Evolutionary conservation across 2,113 vertebrate genomes (phyloP), one percentile per base, ranked within the genome.

Genomic region (Aramus guarauna): DNA sequence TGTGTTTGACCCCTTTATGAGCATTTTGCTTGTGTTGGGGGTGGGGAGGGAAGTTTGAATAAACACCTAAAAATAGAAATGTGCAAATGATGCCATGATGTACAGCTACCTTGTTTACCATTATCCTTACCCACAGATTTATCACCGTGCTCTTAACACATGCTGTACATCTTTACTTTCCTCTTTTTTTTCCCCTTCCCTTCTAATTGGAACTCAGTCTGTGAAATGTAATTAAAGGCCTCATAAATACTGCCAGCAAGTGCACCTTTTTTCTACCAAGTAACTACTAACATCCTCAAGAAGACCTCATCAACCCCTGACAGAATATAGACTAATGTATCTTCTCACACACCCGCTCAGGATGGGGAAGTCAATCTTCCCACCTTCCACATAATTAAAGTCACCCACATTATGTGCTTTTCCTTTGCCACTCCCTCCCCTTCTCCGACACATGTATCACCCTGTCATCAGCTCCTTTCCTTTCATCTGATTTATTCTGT

Each of bases 221-320:
- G 72, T 43, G 81, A 97, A 94, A 91, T 30, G 64, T 94, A 97
- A 97, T 97, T 97, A 97, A 95, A 96, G 30, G 53, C 39, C 90
- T 93, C 95, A 96, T 97, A 98, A 97, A 97, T 96, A 96, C 55
- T 95, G 91, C 76, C 94, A 94, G 56, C 9, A 50, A 94, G 74
- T 50, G 59, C n/a, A 91, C 37, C 73, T 92, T 94, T 85, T 93
- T 91, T 71, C 84, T 77, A 80, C 66, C 77, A 88, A 94, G 90
- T 76, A 94, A 96, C 71, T 96, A 85, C 84, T 72, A 96, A 94
- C 88, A 95, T 95, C 82, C 90, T 92, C 9, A 12, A 87, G 91
- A 76, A 97, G 88, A 94, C 77, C 91, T 97, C 95, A 92, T 96
- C 88, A 96, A 88, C 91, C 83, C 47, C 85, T 83, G 88, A 72